Evolutionary conservation across 2,888 invertebrate genomes (phyloP).

Genomic region (Pasiphila rectangulata): DNA sequence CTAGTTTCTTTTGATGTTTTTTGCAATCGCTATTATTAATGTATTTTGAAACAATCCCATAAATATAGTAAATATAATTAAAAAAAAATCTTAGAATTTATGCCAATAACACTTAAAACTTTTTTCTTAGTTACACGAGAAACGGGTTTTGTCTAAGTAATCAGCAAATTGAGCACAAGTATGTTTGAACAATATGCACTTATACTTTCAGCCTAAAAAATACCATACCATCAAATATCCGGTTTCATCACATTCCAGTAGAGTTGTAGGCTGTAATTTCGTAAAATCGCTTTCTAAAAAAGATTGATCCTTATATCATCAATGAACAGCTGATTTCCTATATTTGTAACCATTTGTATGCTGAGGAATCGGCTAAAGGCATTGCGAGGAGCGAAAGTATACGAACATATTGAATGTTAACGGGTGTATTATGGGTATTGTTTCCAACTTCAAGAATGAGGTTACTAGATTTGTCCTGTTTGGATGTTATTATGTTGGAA

Average conservation of each 20-base stretch:
- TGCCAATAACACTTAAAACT: background rate
- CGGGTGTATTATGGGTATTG: constrained; percentile 53
- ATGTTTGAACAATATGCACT: constrained; percentile 4
- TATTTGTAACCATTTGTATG: constrained; percentile 61
- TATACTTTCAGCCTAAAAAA: constrained; percentile 13
- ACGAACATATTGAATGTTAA: constrained; percentile 59
- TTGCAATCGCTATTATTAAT: too few relatives aligned
- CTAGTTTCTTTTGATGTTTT: too few relatives aligned
- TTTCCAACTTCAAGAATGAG: background rate
- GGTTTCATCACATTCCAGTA: constrained; percentile 32
- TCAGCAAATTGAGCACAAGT: constrained; percentile 4
- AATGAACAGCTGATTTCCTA: constrained; percentile 39
- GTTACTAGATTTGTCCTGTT: background rate
- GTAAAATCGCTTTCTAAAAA: constrained; percentile 52
- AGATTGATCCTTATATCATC: constrained; percentile 43
- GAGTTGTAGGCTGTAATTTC: constrained; percentile 34
- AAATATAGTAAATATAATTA: too few relatives aligned
- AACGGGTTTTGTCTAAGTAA: background rate
- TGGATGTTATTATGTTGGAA: background rate
- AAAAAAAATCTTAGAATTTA: too few relatives aligned
- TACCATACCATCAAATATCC: constrained; percentile 33
- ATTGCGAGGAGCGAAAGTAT: constrained; percentile 58
- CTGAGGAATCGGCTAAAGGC: constrained; percentile 54
- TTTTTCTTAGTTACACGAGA: background rate
- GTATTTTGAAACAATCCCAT: too few relatives aligned